These are phyloP conservation scores for Cyprinus carpio DNA, from an alignment of 2,113 vertebrate species.

Conservation along the genomic window DNA sequence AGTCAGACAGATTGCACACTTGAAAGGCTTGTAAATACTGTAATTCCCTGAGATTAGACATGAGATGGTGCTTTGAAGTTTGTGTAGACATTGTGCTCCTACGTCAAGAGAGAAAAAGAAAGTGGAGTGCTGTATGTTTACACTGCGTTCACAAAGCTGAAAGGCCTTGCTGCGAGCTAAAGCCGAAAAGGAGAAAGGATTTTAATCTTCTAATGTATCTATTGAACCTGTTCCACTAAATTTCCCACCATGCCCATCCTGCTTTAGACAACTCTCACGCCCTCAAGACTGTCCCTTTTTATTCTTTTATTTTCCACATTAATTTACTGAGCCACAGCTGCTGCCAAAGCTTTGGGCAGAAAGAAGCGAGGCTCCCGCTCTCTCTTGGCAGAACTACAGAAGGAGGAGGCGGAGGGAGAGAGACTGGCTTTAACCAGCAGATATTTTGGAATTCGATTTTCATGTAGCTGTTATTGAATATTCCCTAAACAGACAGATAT, in stretches of 20 bases:
- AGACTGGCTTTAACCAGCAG: not conserved
- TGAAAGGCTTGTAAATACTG: not conserved
- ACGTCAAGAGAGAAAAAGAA: not conserved
- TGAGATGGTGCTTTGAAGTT: slow-evolving; percentile 17
- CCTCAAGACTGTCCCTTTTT: slow-evolving; percentile 25
- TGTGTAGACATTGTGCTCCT: slow-evolving; percentile 17
- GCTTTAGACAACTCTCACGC: slow-evolving; percentile 11
- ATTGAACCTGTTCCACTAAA: slow-evolving; percentile 57
- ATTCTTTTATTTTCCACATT: slow-evolving; percentile 59
- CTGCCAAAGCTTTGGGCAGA: slow-evolving; percentile 58
- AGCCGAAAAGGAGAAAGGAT: not conserved
- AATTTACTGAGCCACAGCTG: slow-evolving; percentile 57
- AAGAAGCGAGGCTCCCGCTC: slow-evolving; percentile 29
- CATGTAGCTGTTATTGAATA: slow-evolving; percentile 29
- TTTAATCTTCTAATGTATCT: slow-evolving; percentile 64
- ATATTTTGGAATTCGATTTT: slow-evolving; percentile 25
- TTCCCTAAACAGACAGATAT: slow-evolving; percentile 2
- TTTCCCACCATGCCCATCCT: slow-evolving; percentile 52
- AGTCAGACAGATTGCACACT: not conserved
- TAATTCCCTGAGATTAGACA: slow-evolving; percentile 15
- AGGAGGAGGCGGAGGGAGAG: not conserved
- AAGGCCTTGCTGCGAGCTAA: not conserved
- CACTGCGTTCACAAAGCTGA: not conserved
- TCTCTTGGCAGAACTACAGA: slow-evolving; percentile 37
- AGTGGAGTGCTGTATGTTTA: slow-evolving; percentile 16